phyloP scores from a whole-genome alignment of 2,888 invertebrate species.

The Monochamus alternatus region DNA sequence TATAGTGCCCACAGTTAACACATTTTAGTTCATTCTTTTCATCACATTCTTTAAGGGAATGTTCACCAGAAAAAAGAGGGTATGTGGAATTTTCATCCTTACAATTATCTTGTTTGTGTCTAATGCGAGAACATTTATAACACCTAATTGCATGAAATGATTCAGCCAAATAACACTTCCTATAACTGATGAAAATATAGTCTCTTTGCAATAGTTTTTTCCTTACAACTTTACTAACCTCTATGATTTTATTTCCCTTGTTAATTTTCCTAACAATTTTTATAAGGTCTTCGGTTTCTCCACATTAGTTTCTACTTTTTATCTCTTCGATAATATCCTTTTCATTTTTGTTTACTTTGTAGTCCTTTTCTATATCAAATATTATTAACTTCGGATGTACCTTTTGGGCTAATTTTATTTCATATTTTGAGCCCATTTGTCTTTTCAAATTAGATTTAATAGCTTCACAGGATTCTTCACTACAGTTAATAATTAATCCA shows the following conservation, averaged over 20 bases:
- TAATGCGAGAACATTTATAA: background rate
- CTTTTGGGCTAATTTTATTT: background rate
- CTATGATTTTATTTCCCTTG: background rate
- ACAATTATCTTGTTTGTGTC: background rate
- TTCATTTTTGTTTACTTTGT: background rate
- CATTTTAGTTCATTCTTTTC: background rate
- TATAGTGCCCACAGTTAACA: background rate
- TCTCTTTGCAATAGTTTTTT: background rate
- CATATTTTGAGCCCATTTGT: background rate
- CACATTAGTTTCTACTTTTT: background rate
- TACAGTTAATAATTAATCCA: too few relatives aligned
- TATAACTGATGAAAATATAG: background rate
- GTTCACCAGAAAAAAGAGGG: background rate
- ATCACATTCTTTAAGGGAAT: background rate
- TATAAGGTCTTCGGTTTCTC: background rate
- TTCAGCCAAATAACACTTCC: background rate
- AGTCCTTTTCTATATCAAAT: background rate
- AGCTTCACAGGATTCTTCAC: too few relatives aligned
- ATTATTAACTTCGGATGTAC: background rate
- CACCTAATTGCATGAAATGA: background rate
- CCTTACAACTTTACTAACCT: background rate
- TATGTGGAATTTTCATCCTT: background rate
- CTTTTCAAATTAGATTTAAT: too few relatives aligned
- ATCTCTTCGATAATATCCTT: background rate
- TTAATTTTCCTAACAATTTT: background rate